These are phyloP conservation scores for Drosophila basisetae DNA, from an alignment of 2,888 invertebrate species.

Conservation along the genomic window DNA sequence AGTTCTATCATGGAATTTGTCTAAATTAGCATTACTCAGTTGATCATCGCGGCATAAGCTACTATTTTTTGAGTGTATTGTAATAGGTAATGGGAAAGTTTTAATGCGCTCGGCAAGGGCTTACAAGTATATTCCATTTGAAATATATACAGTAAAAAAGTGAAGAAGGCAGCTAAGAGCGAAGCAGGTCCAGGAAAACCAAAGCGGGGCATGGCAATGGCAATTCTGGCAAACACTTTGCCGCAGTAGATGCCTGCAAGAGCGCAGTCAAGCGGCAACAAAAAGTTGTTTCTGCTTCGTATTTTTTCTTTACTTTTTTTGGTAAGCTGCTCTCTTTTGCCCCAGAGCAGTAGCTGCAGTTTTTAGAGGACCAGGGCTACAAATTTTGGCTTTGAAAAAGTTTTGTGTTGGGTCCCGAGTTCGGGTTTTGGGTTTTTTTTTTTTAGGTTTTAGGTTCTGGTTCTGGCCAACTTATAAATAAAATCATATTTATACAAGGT, in stretches of 20 bases:
- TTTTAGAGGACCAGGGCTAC: slow-evolving; percentile 52
- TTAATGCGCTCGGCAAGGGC: slow-evolving; percentile 50
- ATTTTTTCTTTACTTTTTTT: slow-evolving; percentile 3
- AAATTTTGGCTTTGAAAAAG: slow-evolving; percentile 77
- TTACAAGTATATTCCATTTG: slow-evolving; percentile 62
- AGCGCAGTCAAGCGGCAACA: slow-evolving; percentile 74
- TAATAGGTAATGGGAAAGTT: slow-evolving; percentile 25
- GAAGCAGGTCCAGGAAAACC: slow-evolving; percentile 23
- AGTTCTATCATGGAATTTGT: slow-evolving; percentile 5
- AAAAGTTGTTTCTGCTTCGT: slow-evolving; percentile 63
- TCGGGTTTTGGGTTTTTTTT: slow-evolving; percentile 4
- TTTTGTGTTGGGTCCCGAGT: slow-evolving; percentile 32
- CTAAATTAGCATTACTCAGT: slow-evolving; percentile 12
- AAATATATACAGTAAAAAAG: slow-evolving; percentile 47
- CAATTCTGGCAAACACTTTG: slow-evolving; percentile 61
- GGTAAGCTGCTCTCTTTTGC: slow-evolving; percentile 42
- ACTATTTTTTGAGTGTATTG: slow-evolving; percentile 1
- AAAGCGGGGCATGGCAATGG: slow-evolving; percentile 20
- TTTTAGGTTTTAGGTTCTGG: slow-evolving; percentile 10
- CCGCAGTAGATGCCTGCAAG: slow-evolving; percentile 42
- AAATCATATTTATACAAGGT: slow-evolving; percentile 75
- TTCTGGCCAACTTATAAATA: slow-evolving; percentile 66
- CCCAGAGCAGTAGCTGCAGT: slow-evolving; percentile 27
- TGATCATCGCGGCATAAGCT: slow-evolving; percentile 24
- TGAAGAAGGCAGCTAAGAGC: slow-evolving; percentile 40